These are phyloP conservation scores for Folsomia candida DNA, from an alignment of 2,888 invertebrate genomes.

Conservation along the genomic window DNA sequence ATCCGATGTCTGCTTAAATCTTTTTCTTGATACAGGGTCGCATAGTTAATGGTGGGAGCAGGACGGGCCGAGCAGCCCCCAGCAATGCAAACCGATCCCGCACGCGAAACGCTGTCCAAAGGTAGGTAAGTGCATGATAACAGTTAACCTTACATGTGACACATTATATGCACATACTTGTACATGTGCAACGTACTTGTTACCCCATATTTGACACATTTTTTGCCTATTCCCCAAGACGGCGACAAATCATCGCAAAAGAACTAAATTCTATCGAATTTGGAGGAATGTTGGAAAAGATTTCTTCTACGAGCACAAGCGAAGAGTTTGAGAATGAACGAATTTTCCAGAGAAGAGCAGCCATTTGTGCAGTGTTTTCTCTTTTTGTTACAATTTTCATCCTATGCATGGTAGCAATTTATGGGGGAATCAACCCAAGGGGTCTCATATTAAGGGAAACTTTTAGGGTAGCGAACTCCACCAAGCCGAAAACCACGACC, in stretches of 20 bases:
- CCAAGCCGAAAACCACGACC: conserved; percentile 27
- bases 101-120: conserved; percentile 43
- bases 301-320: background rate
- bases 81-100: conserved; percentile 22
- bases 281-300: conserved; percentile 19
- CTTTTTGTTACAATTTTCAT: conserved; percentile 61
- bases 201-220: background rate
- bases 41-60: conserved; percentile 25
- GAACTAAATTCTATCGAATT: conserved; percentile 33
- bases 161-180: background rate
- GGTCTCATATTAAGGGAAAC: conserved; percentile 58
- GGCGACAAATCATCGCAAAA: conserved; percentile 39
- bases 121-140: conserved; percentile 32
- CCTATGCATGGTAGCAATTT: conserved; percentile 60
- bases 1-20: no score
- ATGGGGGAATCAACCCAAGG: conserved; percentile 59
- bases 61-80: conserved; percentile 12
- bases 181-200: background rate
- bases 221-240: conserved; percentile 30
- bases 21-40: conserved; percentile 36
- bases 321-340: conserved; percentile 51
- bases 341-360: conserved; percentile 62
- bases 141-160: background rate
- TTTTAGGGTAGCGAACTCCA: conserved; percentile 46
- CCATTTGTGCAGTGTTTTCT: conserved; percentile 61